Evolutionary conservation across 37 sponge, comb jelly and placozoan species (phyloP).

Genomic region (Petrosia ficiformis): DNA sequence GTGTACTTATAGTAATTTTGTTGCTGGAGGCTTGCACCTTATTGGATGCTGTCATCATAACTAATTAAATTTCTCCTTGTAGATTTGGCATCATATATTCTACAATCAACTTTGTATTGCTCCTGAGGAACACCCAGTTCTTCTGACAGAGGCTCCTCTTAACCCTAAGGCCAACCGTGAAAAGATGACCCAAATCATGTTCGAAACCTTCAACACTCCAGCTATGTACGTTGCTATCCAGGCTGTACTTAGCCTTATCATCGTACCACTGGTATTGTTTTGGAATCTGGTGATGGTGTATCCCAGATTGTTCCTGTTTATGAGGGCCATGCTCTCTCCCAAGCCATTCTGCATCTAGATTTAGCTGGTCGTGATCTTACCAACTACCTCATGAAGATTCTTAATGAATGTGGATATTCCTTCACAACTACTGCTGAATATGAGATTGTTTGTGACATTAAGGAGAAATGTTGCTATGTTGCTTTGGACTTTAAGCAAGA

Average conservation of each 20-base stretch:
- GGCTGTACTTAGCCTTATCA: conserved; percentile 98
- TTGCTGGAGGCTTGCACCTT: background rate
- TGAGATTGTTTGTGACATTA: conserved; percentile 96
- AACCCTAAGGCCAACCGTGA: conserved; percentile 99
- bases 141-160: conserved; percentile 98
- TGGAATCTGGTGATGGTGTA: conserved; percentile 99
- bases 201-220: conserved; percentile 99
- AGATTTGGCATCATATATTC: conserved; percentile 99
- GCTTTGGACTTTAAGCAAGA: conserved; percentile 98
- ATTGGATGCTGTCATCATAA: background rate
- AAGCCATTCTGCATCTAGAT: conserved; percentile 97
- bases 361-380: conserved; percentile 98
- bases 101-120: conserved; percentile 99
- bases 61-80: background rate
- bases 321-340: conserved; percentile 97
- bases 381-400: conserved; percentile 99
- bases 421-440: conserved; percentile 91
- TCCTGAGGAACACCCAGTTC: conserved; percentile 99
- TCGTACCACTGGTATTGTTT: conserved; percentile 99
- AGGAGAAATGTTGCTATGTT: conserved; percentile 98
- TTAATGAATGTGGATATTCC: conserved; percentile 93
- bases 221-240: conserved; percentile 99
- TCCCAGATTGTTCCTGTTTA: conserved; percentile 99
- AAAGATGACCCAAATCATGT: conserved; percentile 99
- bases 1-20: background rate